A percentile compares a stretch with the other conserved stretches of the same genome.
These are phyloP conservation scores for Pagetopsis macropterus DNA, from an alignment of 2,797 vertebrate species.

Conservation along the genomic window DNA sequence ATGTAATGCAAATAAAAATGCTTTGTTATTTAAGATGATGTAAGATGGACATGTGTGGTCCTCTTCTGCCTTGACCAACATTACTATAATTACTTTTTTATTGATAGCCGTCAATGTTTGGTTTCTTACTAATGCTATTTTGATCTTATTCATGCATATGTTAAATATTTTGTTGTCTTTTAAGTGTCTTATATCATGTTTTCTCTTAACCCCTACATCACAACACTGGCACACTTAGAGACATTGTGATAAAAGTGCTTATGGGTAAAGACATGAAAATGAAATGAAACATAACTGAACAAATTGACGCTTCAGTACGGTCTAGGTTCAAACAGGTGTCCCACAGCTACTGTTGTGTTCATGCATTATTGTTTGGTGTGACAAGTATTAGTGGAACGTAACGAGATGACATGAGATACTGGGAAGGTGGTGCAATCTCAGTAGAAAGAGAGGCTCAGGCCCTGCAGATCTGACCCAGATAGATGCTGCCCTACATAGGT, in stretches of 20 bases:
- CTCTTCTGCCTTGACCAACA: not conserved
- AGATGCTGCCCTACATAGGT: slow-evolving; percentile 81
- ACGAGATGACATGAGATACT: slow-evolving; percentile 7
- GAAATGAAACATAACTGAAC: not conserved
- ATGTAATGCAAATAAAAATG: too few relatives aligned
- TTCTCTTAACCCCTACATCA: not conserved
- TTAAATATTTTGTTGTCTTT: not conserved
- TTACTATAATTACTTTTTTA: not conserved
- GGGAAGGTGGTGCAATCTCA: slow-evolving; percentile 34
- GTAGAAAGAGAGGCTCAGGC: slow-evolving; percentile 61
- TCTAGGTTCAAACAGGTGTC: not conserved
- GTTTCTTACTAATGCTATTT: not conserved
- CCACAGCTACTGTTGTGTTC: not conserved
- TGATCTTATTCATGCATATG: not conserved
- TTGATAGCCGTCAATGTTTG: not conserved
- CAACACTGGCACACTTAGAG: not conserved
- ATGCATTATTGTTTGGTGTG: not conserved
- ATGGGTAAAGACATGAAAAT: not conserved
- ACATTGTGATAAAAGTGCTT: not conserved
- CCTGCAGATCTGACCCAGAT: slow-evolving; percentile 81
- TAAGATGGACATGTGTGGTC: not conserved
- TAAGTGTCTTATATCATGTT: not conserved
- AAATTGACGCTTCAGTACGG: not conserved
- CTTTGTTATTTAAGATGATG: too few relatives aligned
- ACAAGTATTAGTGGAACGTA: not conserved